Evolutionary conservation across 2,888 invertebrate genomes (phyloP), one percentile per base, ranked within the genome.

Genomic region (Pachliopta kotzebuea): DNA sequence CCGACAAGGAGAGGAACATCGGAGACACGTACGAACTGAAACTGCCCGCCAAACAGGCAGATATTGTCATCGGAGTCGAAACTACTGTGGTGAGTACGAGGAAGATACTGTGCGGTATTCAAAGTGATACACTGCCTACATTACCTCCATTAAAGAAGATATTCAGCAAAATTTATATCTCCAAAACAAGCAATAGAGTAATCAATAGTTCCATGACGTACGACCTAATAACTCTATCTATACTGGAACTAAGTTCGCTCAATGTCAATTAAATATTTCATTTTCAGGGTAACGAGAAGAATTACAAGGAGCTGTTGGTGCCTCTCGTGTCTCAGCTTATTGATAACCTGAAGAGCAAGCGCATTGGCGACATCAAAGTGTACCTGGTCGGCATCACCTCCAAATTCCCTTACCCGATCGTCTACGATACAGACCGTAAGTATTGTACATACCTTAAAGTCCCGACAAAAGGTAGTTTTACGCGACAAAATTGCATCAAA

Each of bases 41-140:
- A 73, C 78, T 93, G 29, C 96, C 96, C 0, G 93, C 92, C 68
- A 95, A 95, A 68, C 93, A 96, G 69, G 97, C 96, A 1, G 98
- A 98, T 77, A 92, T 98, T 64, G 89, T 98, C 0, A 91, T 98
- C 63, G 92, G 96, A 1, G 93, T 98, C 14, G 97, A 98, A 74
- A 83, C 84, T 17, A 86, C 92, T 0, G 74, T 89, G 71, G 90
- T 87, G 37, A 76, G 79, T 45, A 17, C 9, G 6, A 31, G 20
- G 2, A 20, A 37, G 9, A 37, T 11, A 11, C 37, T 37, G 3
- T 0, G 14, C 11, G 37, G 37, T 37, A 2, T 14, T 37, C 14
- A 37, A 37, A 37, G 26, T 4, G 26, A 26, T 4, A 26, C 26
- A 26, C 26, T 26, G 26, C 26, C 26, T n/a, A n/a, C n/a, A n/a